Conservation (phyloP, 2,797 vertebrate genomes). For the Micropoecilia bifurca region DNA sequence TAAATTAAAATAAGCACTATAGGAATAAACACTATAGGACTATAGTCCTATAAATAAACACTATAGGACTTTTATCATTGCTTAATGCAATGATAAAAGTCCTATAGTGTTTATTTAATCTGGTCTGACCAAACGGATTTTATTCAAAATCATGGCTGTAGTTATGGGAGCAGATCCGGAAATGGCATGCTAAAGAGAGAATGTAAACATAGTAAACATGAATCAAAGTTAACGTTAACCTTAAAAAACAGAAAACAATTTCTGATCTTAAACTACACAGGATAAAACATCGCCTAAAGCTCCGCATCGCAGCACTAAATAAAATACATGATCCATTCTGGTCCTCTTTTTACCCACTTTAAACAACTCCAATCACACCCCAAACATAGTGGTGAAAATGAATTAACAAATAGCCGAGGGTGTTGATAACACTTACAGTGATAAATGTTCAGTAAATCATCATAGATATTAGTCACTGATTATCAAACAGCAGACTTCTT, state of each 20-base stretch:
- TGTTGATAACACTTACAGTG: background rate
- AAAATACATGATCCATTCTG: background rate
- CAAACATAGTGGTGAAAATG: conserved; percentile 8
- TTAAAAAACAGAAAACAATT: conserved; percentile 16
- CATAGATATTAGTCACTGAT: background rate
- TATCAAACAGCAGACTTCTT: conserved; percentile 17
- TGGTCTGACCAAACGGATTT: background rate
- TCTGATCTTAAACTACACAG: conserved; percentile 14
- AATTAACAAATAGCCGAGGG: conserved; percentile 3
- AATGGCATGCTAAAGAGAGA: background rate
- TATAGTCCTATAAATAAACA: no score
- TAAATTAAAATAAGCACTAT: no score
- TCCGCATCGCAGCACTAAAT: conserved; percentile 34
- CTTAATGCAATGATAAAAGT: no score
- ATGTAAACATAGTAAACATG: background rate
- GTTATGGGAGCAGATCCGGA: background rate
- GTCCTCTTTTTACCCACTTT: background rate
- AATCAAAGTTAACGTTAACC: background rate
- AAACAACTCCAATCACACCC: conserved; percentile 12
- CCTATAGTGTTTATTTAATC: background rate
- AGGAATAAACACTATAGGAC: no score
- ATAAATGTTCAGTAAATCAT: conserved; percentile 3
- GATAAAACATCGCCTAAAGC: conserved; percentile 8
- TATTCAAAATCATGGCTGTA: background rate
- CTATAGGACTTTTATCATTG: no score